Base-by-base conservation (phyloP, 2,888 invertebrate species). In the Catocala nupta region DNA sequence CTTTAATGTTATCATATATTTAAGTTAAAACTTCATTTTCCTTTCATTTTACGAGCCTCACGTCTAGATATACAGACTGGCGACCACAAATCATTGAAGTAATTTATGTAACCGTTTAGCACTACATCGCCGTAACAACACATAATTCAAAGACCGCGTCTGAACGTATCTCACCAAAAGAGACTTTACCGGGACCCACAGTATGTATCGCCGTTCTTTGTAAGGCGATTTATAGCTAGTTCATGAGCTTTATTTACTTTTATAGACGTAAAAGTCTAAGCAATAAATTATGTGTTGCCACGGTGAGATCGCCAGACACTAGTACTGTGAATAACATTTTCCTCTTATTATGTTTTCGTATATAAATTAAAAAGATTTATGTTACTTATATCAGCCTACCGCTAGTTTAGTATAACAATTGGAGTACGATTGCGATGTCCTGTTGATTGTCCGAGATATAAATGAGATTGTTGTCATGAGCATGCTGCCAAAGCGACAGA, bases 341-440 rank as follows among this genome's bases (percentile, higher is more conserved):
- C 90, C 89, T 88, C 90, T 89, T 93, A 92, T 92, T 92, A 93
- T 92, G 90, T 90, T 89, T 91, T 90, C 76, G 88, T 90, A 86
- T 90, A 93, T 93, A 93, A 93, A 93, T 93, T 93, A 91, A 81
- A 83, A 76, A 90, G 92, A 93, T 93, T 93, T 93, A 93, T 92
- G 73, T 65, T 52, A 68, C 69, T 75, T 78, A 84, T 81, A 87
- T 85, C 82, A 83, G 81, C 80, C 79, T 78, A 83, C 84, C 77
- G 77, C 78, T 80, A 81, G 80, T 82, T 84, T 81, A 75, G 76
- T 82, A 80, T 77, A 79, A 84, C 83, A 81, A 84, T 85, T 75
- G 79, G 77, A 79, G 72, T 72, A 73, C 69, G 77, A 83, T 80
- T 82, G 80, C 81, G 77, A 75, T 81, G 80, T 82, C 78, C 73